These are phyloP conservation scores for Procambarus virginalis DNA, from an alignment of 1,140 invertebrate genomes.

Conservation along the genomic window DNA sequence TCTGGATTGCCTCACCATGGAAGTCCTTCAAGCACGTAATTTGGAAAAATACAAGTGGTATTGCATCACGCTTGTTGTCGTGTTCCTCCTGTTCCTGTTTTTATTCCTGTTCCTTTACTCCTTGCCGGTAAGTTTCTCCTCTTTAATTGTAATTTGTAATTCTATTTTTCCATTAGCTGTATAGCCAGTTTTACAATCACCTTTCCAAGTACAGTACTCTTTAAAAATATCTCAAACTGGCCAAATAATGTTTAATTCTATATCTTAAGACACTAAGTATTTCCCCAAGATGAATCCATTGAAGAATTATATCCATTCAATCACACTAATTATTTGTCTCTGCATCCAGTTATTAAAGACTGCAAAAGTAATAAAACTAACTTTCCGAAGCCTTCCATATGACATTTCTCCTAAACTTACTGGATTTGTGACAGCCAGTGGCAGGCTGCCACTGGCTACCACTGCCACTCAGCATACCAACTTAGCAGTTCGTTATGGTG, in stretches of 20 bases:
- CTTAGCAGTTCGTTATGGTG: too few species aligned
- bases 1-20: conserved; percentile 77
- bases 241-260: background rate
- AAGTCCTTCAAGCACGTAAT: conserved; percentile 76
- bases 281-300: too few species aligned
- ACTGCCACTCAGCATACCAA: too few species aligned
- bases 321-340: too few species aligned
- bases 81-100: conserved; percentile 71
- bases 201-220: background rate
- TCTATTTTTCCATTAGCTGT: background rate
- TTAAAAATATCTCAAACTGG: background rate
- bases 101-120: conserved; percentile 74
- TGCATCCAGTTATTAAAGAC: too few species aligned
- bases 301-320: too few species aligned
- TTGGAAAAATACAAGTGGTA: conserved; percentile 77
- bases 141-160: background rate
- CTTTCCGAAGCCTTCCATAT: too few species aligned
- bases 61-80: conserved; percentile 74
- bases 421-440: too few species aligned
- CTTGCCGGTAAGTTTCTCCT: conserved; percentile 75
- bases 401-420: too few species aligned
- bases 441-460: too few species aligned
- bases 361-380: too few species aligned
- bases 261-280: background rate
- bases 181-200: too few species aligned